phyloP scores from a whole-genome alignment of 2,888 invertebrate genomes.

The Girardia tigrina region DNA sequence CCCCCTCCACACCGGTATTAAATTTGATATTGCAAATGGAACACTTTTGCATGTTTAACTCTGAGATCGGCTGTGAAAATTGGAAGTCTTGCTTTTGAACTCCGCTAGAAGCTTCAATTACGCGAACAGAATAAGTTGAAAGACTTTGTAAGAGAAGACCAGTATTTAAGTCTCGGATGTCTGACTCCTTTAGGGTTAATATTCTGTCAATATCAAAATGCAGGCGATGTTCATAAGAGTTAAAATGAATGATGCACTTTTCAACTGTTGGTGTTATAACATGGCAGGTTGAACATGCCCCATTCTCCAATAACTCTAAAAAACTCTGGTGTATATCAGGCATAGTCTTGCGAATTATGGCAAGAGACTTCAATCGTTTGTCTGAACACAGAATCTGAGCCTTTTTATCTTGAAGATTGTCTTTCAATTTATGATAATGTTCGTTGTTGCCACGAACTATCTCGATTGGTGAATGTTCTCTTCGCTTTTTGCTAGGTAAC shows the following conservation, averaged over 20 bases:
- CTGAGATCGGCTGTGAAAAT: neutral
- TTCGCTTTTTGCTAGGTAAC: no score
- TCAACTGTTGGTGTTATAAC: neutral
- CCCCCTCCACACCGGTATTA: neutral
- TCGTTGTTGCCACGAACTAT: no score
- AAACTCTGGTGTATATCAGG: neutral
- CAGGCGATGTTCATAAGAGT: neutral
- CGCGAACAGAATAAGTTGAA: neutral
- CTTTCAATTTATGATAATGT: neutral
- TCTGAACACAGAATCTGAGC: neutral
- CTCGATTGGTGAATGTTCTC: no score
- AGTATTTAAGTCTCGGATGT: neutral
- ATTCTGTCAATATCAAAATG: no score
- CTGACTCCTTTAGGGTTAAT: no score
- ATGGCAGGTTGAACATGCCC: neutral
- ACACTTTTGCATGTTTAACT: neutral
- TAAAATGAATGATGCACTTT: neutral
- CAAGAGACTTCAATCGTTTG: neutral
- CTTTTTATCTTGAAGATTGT: neutral
- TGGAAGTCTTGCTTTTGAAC: neutral
- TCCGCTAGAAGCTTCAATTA: neutral
- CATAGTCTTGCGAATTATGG: neutral
- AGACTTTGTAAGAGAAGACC: neutral
- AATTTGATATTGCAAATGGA: neutral
- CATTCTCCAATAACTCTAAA: neutral